A percentile compares a stretch with the other conserved stretches of the same genome.
These are phyloP conservation scores for Lophochroa leadbeateri DNA, from an alignment of 2,113 vertebrate genomes.

Conservation along the genomic window DNA sequence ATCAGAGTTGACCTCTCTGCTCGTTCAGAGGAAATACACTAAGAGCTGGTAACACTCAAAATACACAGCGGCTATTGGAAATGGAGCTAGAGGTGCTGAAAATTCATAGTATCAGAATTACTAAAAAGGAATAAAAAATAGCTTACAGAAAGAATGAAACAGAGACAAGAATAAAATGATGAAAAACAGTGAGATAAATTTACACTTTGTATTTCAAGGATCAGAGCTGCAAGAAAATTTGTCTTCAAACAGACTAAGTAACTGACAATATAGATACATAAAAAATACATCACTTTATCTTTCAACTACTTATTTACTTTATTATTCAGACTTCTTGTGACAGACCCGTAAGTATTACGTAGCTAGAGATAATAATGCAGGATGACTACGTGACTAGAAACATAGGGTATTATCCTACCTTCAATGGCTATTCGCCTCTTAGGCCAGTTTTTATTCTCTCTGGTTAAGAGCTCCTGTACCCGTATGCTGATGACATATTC, in stretches of 20 bases:
- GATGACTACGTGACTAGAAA: background rate
- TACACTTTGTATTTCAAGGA: background rate
- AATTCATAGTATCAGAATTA: background rate
- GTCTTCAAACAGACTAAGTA: background rate
- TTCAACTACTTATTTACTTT: background rate
- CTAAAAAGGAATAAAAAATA: background rate
- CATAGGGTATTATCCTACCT: conserved; percentile 74
- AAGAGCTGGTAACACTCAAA: background rate
- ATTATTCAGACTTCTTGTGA: background rate
- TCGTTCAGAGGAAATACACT: background rate
- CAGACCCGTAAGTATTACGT: background rate
- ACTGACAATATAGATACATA: background rate
- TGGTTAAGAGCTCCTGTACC: conserved; percentile 86
- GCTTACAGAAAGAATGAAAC: background rate
- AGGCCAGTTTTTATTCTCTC: conserved; percentile 97
- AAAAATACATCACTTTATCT: background rate
- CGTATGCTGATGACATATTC: conserved; percentile 96
- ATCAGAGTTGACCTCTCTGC: background rate
- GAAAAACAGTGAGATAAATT: background rate
- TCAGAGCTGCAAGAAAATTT: background rate
- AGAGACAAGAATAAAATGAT: background rate
- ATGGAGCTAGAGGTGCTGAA: background rate
- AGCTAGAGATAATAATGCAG: background rate
- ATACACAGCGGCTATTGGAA: background rate
- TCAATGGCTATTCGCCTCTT: conserved; percentile 95